These are phyloP conservation scores for Teleopsis dalmanni DNA, from an alignment of 1,140 invertebrate genomes.

Conservation along the genomic window DNA sequence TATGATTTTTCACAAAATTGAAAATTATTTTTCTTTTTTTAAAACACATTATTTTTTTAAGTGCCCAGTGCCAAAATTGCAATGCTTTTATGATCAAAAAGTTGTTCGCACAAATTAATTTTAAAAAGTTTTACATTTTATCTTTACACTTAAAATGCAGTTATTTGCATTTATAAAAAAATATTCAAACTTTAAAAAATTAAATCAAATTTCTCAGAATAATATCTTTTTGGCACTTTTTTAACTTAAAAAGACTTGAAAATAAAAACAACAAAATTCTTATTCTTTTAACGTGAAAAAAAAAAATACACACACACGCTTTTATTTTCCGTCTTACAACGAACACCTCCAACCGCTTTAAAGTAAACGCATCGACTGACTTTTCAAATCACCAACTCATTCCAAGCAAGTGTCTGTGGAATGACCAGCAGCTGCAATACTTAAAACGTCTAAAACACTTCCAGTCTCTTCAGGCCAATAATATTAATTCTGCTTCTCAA, in stretches of 20 bases:
- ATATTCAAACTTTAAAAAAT: neutral
- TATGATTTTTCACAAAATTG: neutral
- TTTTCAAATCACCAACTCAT: constrained; percentile 4
- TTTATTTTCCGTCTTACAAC: constrained; percentile 11
- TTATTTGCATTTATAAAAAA: neutral
- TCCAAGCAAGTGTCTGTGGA: constrained; percentile 14
- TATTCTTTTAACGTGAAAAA: neutral
- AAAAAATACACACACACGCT: constrained; percentile 10
- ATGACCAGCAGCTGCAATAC: too few relatives aligned
- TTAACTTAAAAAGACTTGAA: constrained; percentile 1
- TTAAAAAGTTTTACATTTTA: too few relatives aligned
- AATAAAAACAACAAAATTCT: neutral
- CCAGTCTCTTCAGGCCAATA: too few relatives aligned
- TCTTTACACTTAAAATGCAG: neutral
- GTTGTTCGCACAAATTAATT: too few relatives aligned
- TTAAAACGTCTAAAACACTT: too few relatives aligned
- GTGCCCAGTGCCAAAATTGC: too few relatives aligned
- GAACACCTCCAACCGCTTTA: constrained; percentile 17
- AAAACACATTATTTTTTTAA: neutral
- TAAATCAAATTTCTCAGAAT: neutral
- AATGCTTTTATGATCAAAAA: too few relatives aligned
- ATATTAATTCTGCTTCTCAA: too few relatives aligned
- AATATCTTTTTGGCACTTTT: neutral
- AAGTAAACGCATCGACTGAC: constrained; percentile 19
- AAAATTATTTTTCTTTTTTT: neutral